Conservation (phyloP, 2,113 vertebrate genomes). For the Brachypodius melanocephalos region DNA sequence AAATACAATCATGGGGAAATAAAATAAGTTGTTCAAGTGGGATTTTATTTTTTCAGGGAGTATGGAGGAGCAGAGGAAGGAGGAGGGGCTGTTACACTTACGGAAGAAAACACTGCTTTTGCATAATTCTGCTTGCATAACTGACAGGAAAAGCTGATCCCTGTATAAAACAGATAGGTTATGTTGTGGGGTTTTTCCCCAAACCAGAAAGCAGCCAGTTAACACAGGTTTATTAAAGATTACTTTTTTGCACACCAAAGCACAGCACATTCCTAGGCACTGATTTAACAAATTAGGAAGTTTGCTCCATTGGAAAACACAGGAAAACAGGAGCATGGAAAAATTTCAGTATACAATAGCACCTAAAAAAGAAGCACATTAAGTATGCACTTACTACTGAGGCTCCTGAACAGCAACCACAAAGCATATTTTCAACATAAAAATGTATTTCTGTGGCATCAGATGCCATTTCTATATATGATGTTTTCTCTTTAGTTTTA, state of each 20-base stretch:
- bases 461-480: not conserved
- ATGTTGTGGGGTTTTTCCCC: not conserved
- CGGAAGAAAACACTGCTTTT: conserved; percentile 45
- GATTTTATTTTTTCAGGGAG: not conserved
- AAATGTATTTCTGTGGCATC: not conserved
- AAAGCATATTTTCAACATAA: not conserved
- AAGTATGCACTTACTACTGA: not conserved
- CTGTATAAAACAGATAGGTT: conserved; percentile 42
- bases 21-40: not conserved
- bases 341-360: not conserved
- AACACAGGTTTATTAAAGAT: not conserved
- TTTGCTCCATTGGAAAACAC: not conserved
- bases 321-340: not conserved
- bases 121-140: conserved; percentile 1
- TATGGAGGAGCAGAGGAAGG: not conserved
- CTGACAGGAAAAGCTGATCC: conserved; percentile 32
- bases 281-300: not conserved
- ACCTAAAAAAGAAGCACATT: not conserved
- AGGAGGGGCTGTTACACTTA: conserved; percentile 58
- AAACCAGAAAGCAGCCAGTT: not conserved
- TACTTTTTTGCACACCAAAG: not conserved
- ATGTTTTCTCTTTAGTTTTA: not conserved
- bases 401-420: not conserved
- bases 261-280: not conserved
- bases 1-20: not conserved